Evolutionary conservation across 37 sponge, comb jelly and placozoan genomes (phyloP).

Genomic region (Crambe crambe): DNA sequence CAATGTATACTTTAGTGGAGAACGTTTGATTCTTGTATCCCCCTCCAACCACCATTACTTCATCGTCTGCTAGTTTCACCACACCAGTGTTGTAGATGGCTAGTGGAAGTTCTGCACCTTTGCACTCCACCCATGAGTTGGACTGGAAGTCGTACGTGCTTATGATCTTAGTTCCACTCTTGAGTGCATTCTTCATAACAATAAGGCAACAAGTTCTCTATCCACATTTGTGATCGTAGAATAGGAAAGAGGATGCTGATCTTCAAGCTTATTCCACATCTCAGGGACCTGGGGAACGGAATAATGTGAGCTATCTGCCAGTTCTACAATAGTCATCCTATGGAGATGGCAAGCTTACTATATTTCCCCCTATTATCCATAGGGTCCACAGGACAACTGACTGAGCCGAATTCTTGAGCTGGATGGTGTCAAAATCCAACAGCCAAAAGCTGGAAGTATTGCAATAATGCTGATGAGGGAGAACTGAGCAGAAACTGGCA

Average conservation of each 20-base stretch:
- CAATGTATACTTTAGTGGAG: neutral
- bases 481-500: too few relatives aligned
- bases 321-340: slow-evolving; percentile 32
- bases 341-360: too few relatives aligned
- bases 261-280: slow-evolving; percentile 70
- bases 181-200: neutral
- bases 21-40: neutral
- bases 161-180: neutral
- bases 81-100: neutral
- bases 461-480: too few relatives aligned
- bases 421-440: too few relatives aligned
- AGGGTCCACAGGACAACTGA: too few relatives aligned
- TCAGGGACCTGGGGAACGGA: slow-evolving; percentile 60
- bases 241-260: slow-evolving; percentile 75
- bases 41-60: neutral
- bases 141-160: neutral
- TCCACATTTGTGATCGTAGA: slow-evolving; percentile 28
- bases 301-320: slow-evolving; percentile 22
- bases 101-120: neutral
- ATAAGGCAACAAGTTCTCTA: slow-evolving; percentile 41
- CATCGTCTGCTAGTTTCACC: neutral
- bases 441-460: too few relatives aligned
- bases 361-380: too few relatives aligned
- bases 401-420: too few relatives aligned
- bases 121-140: neutral